Conservation (phyloP, 1,140 invertebrate genomes). For the Listronotus bonariensis region DNA sequence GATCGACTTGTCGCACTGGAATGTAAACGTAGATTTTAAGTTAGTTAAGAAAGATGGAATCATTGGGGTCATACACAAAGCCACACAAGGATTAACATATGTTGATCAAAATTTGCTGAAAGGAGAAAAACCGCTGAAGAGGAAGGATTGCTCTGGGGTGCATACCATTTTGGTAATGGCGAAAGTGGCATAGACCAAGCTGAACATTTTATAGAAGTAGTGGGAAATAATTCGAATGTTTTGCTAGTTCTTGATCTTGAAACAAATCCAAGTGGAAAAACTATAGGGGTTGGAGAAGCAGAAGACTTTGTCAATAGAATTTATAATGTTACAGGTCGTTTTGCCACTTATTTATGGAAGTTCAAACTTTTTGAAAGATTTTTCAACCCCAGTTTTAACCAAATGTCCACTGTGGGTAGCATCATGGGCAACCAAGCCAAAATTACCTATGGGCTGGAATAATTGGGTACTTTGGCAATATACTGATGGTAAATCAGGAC, state of each 20-base stretch:
- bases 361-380: conserved; percentile 1
- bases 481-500: background rate
- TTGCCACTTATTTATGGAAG: background rate
- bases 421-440: background rate
- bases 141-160: background rate
- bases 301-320: conserved; percentile 3
- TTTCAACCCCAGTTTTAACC: background rate
- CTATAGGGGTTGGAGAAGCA: background rate
- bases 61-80: background rate
- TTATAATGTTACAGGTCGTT: background rate
- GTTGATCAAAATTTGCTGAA: background rate
- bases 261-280: background rate
- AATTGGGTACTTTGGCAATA: conserved; percentile 4
- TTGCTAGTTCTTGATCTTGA: background rate
- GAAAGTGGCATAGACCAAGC: background rate
- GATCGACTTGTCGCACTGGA: background rate
- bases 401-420: conserved; percentile 1
- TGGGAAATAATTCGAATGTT: background rate
- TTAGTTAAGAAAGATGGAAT: conserved; percentile 8
- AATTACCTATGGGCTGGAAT: background rate
- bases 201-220: background rate
- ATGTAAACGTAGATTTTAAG: background rate
- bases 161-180: conserved; percentile 1
- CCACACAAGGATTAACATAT: background rate
- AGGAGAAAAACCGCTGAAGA: background rate